Conservation (phyloP, 2,113 vertebrate genomes). For the Dissostichus mawsoni region DNA sequence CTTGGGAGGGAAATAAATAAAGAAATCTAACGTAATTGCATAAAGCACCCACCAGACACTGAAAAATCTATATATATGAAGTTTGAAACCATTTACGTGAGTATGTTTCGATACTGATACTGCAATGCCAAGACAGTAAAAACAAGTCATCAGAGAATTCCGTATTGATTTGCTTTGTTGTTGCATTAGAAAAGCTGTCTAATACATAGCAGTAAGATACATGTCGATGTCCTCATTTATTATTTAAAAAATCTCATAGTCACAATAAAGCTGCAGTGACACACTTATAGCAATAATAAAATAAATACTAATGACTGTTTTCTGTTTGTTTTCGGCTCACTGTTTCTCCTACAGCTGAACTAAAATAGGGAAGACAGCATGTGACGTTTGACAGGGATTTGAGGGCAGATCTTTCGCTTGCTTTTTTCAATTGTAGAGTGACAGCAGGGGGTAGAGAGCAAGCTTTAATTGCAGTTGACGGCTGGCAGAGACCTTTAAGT, state of each 20-base stretch:
- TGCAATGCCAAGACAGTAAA: conserved; percentile 17
- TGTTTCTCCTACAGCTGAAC: neutral
- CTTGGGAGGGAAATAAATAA: conserved; percentile 3
- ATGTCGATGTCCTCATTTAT: neutral
- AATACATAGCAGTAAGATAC: neutral
- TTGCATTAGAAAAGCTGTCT: conserved; percentile 33
- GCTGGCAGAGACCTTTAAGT: conserved; percentile 44
- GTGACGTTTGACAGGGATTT: conserved; percentile 55
- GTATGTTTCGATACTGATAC: conserved; percentile 40
- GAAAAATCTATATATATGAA: conserved; percentile 68
- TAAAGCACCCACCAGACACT: conserved; percentile 39
- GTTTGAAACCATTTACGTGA: conserved; percentile 50
- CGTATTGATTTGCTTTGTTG: conserved; percentile 59
- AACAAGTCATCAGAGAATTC: conserved; percentile 48
- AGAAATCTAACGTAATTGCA: conserved; percentile 66
- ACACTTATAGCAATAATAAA: neutral
- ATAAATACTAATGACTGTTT: neutral
- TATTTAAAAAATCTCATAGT: neutral
- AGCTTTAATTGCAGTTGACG: conserved; percentile 65
- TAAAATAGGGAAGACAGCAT: conserved; percentile 35
- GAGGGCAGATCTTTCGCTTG: conserved; percentile 39
- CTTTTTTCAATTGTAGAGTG: conserved; percentile 29
- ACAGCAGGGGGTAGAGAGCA: conserved; percentile 27
- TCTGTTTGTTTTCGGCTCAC: neutral
- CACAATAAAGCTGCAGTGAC: neutral